Base-by-base conservation (phyloP, 2,113 vertebrate genomes). In the Stigmatopora nigra region DNA sequence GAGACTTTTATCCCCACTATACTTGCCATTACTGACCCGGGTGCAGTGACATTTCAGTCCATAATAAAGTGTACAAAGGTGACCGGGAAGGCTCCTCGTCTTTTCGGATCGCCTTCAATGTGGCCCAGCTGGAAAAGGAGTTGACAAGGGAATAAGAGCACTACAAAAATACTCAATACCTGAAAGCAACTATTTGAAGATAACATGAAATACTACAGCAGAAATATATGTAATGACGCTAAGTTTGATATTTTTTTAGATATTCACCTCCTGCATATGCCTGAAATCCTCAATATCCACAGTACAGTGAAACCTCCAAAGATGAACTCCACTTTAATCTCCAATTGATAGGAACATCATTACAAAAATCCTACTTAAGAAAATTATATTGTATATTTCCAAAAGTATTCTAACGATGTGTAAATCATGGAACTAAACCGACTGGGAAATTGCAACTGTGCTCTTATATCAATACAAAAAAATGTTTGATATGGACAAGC, bases 61-160 rank as follows among this genome's bases (percentile, higher is more conserved):
- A 89, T 87, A 46, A 95, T 94, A 92, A 95, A 97, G 90, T 97
- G 94, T 68, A 99, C 95, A 52, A 99, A 99, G 0, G 95, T 97
- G 14, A 98, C 96, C 0, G 97, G 97, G 67, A 99, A 99, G 1
- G 94, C 97, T 72, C 96, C 97, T 86, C 93, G 92, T 69, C 94
- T 93, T 72, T 89, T 87, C 3, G 95, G 94, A 5, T 99, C 96
- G 14, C 96, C 94, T 44, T 99, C 96, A n/a, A 99, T 92, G 83
- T 99, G 95, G 65, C 97, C 97, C 57, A 99, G 92, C 97, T 99
- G 89, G 62, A 87, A 72, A 31, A 62, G 68, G 15, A 25, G 35
- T 55, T 22, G 19, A 72, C 20, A 69, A 62, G 52, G 19, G 19
- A 0, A n/a, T 48, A 4, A 15, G 19, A 45, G 41, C n/a, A 44